phyloP scores from a whole-genome alignment of 2,888 invertebrate genomes.

The Drosophila ustulata region DNA sequence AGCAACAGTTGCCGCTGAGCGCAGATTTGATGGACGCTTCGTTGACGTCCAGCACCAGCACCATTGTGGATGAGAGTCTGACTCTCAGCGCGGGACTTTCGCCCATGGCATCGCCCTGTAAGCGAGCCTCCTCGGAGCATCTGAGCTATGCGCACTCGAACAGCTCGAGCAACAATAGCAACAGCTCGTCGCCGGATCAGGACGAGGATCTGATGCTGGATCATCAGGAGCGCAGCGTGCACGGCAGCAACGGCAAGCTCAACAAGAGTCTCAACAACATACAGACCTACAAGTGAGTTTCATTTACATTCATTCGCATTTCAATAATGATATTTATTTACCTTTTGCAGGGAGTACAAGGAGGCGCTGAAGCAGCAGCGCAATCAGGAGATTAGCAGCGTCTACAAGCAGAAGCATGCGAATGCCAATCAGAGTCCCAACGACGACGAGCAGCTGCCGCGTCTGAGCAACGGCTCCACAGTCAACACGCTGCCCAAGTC shows the following conservation, averaged over 20 bases:
- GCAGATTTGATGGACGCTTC: slow-evolving; percentile 81
- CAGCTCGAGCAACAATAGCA: slow-evolving; percentile 78
- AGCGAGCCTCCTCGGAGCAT: slow-evolving; percentile 49
- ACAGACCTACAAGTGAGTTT: slow-evolving; percentile 83
- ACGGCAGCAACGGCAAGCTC: slow-evolving; percentile 78
- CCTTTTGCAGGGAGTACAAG: slow-evolving; percentile 91
- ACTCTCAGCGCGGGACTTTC: slow-evolving; percentile 56
- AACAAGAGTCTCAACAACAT: slow-evolving; percentile 83
- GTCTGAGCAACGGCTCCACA: slow-evolving; percentile 43
- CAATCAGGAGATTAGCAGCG: slow-evolving; percentile 89
- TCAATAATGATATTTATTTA: neutral
- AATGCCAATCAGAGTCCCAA: slow-evolving; percentile 62
- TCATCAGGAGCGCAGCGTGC: slow-evolving; percentile 70
- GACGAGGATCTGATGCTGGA: slow-evolving; percentile 81
- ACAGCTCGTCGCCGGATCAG: slow-evolving; percentile 82
- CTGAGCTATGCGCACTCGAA: slow-evolving; percentile 76
- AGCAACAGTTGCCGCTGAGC: slow-evolving; percentile 58
- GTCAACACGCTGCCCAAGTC: slow-evolving; percentile 77
- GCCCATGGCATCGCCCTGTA: slow-evolving; percentile 72
- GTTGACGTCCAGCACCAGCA: slow-evolving; percentile 80
- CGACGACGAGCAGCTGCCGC: slow-evolving; percentile 66
- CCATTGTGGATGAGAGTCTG: slow-evolving; percentile 81
- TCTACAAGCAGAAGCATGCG: slow-evolving; percentile 86
- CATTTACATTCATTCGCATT: neutral
- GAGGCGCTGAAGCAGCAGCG: slow-evolving; percentile 95